Base-by-base conservation (phyloP, 2,797 vertebrate genomes). In the Chelon auratus region DNA sequence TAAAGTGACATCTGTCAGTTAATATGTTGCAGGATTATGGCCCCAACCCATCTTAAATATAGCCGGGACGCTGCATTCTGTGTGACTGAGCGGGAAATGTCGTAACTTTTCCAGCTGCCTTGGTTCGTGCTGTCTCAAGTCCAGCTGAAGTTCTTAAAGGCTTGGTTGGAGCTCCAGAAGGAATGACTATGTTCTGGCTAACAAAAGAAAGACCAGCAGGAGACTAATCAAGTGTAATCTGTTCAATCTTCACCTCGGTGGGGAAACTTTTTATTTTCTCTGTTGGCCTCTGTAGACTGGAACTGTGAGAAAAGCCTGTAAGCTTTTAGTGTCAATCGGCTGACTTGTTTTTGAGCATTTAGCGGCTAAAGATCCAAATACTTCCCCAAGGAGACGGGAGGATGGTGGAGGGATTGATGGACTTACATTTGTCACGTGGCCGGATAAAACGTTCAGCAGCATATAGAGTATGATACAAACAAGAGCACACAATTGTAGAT, bases 1-100 rank as follows among this genome's bases (percentile, higher is more conserved):
- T 5, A 57, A 62, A 76, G 64, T 62, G 74, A 81, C 81, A 87
- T 83, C 86, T 89, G 86, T 82, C 83, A 55, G 56, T 81, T 83
- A 75, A 75, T 77, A 76, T 81, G 59, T 62, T 13, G 20, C 15
- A 52, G 78, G 86, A 85, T 86, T 81, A 84, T 62, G 15, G 5
- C 37, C 63, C 26, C 54, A 69, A 13, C 37, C 40, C 59, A 5
- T 24, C 62, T 58, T 50, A 62, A 53, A 69, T 78, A 20, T 33
- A 62, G 63, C 64, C 42, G 9, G 26, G 51, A n/a, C 20, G 43
- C 53, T 55, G 33, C 59, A 22, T 30, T 0, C 36, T 22, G 22
- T 60, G 57, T 56, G 26, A 50, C n/a, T 75, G 17, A 65, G 64
- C 8, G 50, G 24, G 17, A 61, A 22, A 37, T 26, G 60, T 54